Evolutionary conservation across 2,888 invertebrate genomes (phyloP).

Genomic region (Erebia palarica): DNA sequence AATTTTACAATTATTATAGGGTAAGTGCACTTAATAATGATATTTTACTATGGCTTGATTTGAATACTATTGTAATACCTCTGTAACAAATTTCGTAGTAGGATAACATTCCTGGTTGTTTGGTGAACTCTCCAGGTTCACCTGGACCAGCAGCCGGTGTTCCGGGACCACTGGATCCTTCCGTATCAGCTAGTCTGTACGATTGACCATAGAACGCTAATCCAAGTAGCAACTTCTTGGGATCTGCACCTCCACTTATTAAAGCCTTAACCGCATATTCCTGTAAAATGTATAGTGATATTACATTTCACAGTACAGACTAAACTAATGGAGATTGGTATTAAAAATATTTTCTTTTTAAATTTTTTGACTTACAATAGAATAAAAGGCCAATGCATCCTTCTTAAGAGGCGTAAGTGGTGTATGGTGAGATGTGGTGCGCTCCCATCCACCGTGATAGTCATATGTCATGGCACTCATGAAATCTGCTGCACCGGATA

Average conservation of each 20-base stretch:
- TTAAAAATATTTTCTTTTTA: background rate
- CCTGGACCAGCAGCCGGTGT: constrained; percentile 88
- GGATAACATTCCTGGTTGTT: constrained; percentile 93
- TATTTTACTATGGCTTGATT: background rate
- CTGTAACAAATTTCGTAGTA: constrained; percentile 93
- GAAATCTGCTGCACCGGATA: constrained; percentile 89
- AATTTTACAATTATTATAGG: background rate
- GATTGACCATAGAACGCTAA: constrained; percentile 94
- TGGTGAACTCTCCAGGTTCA: constrained; percentile 90
- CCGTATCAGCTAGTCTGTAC: constrained; percentile 84
- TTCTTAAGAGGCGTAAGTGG: constrained; percentile 86
- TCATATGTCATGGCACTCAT: constrained; percentile 94
- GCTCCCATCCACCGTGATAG: constrained; percentile 95
- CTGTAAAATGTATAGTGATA: constrained; percentile 60
- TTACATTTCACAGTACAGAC: background rate
- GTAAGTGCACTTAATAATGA: background rate
- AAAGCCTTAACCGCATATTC: constrained; percentile 92
- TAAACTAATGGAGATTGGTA: background rate
- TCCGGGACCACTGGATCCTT: constrained; percentile 77
- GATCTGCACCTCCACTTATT: constrained; percentile 87
- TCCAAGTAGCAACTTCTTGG: constrained; percentile 90
- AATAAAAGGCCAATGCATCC: constrained; percentile 89
- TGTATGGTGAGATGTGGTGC: constrained; percentile 90
- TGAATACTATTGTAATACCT: constrained; percentile 50
- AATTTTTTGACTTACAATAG: constrained; percentile 81